Evolutionary conservation across 2,113 vertebrate species (phyloP), one percentile per base, ranked within the genome.

Genomic region (Sinocyclocheilus grahami): DNA sequence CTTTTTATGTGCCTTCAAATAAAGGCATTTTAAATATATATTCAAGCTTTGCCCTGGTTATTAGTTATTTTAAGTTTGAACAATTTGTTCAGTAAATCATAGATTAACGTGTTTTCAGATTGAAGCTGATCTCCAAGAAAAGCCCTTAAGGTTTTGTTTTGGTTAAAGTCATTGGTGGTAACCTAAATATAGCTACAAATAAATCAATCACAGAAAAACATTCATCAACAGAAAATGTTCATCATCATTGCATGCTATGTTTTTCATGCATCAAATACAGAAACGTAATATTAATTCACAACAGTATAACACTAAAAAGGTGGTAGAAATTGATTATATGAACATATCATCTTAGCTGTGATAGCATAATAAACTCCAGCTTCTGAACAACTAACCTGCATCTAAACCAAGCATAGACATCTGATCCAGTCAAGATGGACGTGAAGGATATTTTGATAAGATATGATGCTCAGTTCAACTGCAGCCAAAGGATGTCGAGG

Each of bases 1-100:
- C 16, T 83, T 55, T 82, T 67, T 82, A 65, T 82, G 65, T 71
- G 81, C 65, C 65, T 55, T 83, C 20, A 55, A 13, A 71, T 69
- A 53, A 82, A 83, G 65, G 46, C 81, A n/a, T 83, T 71, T 67
- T 6, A 37, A 79, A 62, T 13, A 39, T 3, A 20, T 62, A 42
- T 63, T 80, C 20, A 80, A 51, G 18, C 48, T 4, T 5, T 30
- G 1, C 6, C 27, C 27, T 78, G 27, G 27, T 37, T 78, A 12
- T 71, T 71, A 3, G 51, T 58, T 55, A 13, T 72, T 72, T 72
- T 0, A 22, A 39, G 4, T 39, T 39, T 3, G 1, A 72, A 72
- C 18, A 72, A 5, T 39, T 72, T 71, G 16, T 37, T 71, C 7
- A 37, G 7, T 37, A 33, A 71, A 71, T 37, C 65, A 18, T 37